Evolutionary conservation across 1,140 invertebrate species (phyloP).

Genomic region (Drosophila kanapiae): DNA sequence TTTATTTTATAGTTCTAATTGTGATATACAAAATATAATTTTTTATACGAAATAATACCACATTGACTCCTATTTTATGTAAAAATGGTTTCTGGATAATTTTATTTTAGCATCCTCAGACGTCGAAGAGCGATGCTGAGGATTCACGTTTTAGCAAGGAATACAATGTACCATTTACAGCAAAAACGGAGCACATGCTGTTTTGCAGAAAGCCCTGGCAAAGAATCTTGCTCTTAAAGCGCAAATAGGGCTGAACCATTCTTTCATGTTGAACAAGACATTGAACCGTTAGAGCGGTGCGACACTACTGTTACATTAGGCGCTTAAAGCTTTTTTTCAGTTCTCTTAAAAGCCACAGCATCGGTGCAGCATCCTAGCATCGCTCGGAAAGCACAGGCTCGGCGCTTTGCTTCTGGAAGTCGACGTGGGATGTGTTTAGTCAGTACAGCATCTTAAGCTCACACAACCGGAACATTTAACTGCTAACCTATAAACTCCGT

Average conservation of each 20-base stretch:
- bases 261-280: neutral
- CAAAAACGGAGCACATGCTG: neutral
- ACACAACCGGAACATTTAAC: neutral
- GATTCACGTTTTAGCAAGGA: neutral
- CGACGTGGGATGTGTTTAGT: constrained; percentile 10
- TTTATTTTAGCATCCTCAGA: neutral
- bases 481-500: neutral
- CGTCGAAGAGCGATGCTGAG: neutral
- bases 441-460: constrained; percentile 45
- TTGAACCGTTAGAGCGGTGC: constrained; percentile 28
- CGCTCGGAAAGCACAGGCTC: constrained; percentile 27
- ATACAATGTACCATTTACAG: neutral
- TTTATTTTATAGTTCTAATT: neutral
- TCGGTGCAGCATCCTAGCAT: constrained; percentile 30
- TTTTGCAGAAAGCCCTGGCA: constrained; percentile 3
- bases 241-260: neutral
- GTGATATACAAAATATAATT: neutral
- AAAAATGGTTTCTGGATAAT: neutral
- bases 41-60: neutral
- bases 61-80: neutral
- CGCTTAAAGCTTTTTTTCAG: constrained; percentile 21
- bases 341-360: constrained; percentile 49
- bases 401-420: constrained; percentile 17
- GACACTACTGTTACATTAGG: constrained; percentile 6
- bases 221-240: neutral